phyloP scores from a whole-genome alignment of 2,888 invertebrate species.

The Dicycla oo region DNA sequence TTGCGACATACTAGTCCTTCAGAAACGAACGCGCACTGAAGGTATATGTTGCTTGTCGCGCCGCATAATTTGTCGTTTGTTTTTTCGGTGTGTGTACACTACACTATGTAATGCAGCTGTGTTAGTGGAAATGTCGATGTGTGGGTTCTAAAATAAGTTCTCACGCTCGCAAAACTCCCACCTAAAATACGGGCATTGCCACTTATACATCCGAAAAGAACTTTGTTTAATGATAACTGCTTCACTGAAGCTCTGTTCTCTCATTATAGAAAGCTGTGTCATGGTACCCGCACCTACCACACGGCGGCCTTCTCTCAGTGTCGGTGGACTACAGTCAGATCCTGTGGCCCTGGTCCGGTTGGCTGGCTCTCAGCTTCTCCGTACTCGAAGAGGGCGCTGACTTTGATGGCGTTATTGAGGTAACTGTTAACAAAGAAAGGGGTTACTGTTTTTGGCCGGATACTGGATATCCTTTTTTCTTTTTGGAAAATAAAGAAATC shows the following conservation, averaged over 20 bases:
- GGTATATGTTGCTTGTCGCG: no score
- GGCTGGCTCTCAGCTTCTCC: conserved; percentile 93
- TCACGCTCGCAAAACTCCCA: no score
- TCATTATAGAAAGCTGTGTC: conserved; percentile 89
- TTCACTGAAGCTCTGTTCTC: background rate
- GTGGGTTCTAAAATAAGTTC: no score
- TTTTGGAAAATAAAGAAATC: no score
- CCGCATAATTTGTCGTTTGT: no score
- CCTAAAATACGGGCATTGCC: no score
- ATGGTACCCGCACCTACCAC: conserved; percentile 97
- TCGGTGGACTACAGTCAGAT: conserved; percentile 94
- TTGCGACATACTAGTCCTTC: no score
- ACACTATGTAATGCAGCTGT: no score
- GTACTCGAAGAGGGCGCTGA: conserved; percentile 90
- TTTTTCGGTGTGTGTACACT: no score
- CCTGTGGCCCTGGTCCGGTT: conserved; percentile 99
- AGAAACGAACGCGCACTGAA: no score
- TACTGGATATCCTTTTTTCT: background rate
- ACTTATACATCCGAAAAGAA: no score
- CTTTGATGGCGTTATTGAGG: conserved; percentile 86
- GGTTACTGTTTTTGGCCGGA: background rate
- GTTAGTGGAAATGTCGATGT: no score
- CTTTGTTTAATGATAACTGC: background rate
- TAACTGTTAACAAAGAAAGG: conserved; percentile 49
- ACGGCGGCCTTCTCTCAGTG: conserved; percentile 95